Base-by-base conservation (phyloP, 2,113 vertebrate genomes). In the Menura novaehollandiae region DNA sequence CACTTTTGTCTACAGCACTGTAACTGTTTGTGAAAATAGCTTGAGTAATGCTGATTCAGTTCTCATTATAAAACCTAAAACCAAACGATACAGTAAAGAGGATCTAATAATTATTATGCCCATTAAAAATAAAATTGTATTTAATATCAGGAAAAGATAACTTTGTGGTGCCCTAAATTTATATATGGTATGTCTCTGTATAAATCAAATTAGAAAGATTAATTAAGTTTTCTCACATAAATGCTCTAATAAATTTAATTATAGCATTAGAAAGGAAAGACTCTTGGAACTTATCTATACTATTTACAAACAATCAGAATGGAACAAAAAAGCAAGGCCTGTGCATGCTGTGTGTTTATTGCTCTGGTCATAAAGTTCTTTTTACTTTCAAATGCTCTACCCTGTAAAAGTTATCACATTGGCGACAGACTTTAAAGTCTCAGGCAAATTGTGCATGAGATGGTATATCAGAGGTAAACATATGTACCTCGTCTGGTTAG, bases 91-190 rank as follows among this genome's bases (percentile, higher is more conserved):
- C 7, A 33, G n/a, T 44, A 46, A 43, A 37, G 44, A 15, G 7
- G 21, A 60, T 52, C 26, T 74, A 41, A n/a, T 92, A 33, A 89
- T 86, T 86, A 43, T 37, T 59, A 46, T 55, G 20, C 13, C 18
- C 14, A 59, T 55, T 86, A 76, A 93, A 92, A 93, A 83, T 28
- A 68, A 17, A 85, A 59, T 59, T 91, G 15, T 60, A 32, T 88
- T 83, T 91, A 88, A 82, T 23, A 23, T 20, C 56, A 84, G 33
- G n/a, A 95, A 93, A 83, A 92, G 37, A 55, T n/a, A 33, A 75
- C 4, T 77, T 80, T 33, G 7, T 20, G 52, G 26, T 84, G 60
- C 26, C 26, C 56, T 83, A 79, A 72, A 72, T 77, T 67, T 77
- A 39, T 52, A 46, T 44, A 39, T 33, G 28, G 15, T 78, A n/a